These are phyloP conservation scores for Psittacus erithacus DNA, from an alignment of 2,113 vertebrate species.

Conservation along the genomic window DNA sequence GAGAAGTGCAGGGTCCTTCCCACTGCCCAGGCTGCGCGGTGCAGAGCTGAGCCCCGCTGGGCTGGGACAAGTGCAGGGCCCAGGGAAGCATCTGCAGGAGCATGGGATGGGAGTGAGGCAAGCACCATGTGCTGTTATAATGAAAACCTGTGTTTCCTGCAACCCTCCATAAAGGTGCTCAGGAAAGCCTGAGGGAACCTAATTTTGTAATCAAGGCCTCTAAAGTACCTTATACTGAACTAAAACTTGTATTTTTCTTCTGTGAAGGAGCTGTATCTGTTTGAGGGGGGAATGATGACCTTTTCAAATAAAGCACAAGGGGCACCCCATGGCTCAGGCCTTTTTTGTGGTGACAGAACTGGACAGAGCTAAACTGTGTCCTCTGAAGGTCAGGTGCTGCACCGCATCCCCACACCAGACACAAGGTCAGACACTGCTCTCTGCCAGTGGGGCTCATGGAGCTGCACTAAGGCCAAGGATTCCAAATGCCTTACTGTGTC, in stretches of 20 bases:
- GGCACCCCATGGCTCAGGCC: neutral
- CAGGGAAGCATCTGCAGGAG: neutral
- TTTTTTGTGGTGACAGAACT: neutral
- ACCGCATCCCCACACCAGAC: fast-evolving
- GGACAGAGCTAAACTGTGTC: neutral
- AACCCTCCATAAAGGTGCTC: neutral
- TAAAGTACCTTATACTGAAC: neutral
- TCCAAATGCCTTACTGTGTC: neutral
- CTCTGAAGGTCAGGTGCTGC: neutral
- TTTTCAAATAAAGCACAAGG: constrained; percentile 39
- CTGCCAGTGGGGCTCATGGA: neutral
- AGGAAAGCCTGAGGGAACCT: neutral
- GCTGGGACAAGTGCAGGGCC: neutral
- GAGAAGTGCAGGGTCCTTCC: neutral
- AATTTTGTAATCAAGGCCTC: neutral
- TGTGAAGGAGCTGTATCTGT: constrained; percentile 61
- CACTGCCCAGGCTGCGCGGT: fast-evolving
- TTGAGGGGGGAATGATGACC: neutral
- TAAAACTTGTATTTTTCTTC: constrained; percentile 58
- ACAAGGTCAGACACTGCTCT: neutral
- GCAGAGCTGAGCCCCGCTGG: neutral
- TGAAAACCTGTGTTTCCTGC: neutral
- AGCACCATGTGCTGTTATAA: fast-evolving
- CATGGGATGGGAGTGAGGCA: neutral
- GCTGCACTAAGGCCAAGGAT: neutral